phyloP scores from a whole-genome alignment of 2,113 vertebrate species.

The Tachuris rubrigastra region DNA sequence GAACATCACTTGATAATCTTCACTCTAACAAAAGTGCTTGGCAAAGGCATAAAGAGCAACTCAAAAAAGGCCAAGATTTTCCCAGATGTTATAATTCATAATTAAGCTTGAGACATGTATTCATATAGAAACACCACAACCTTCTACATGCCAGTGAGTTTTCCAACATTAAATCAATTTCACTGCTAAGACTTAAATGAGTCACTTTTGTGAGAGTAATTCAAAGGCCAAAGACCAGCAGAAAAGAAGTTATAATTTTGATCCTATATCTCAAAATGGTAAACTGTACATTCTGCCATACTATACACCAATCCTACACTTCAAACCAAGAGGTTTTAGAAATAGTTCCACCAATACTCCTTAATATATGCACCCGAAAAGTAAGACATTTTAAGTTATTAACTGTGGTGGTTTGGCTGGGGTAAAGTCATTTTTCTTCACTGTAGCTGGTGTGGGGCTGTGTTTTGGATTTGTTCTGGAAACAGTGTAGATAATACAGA shows the following conservation, averaged over 20 bases:
- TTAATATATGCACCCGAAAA: accelerated
- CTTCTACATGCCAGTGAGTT: background rate
- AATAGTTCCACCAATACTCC: background rate
- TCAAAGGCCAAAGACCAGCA: background rate
- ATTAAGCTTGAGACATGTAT: accelerated
- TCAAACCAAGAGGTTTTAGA: background rate
- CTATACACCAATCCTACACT: background rate
- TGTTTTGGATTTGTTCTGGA: background rate
- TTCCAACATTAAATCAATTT: background rate
- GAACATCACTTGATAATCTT: background rate
- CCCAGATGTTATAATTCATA: accelerated
- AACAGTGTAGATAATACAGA: accelerated
- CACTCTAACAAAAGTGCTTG: background rate
- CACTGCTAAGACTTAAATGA: background rate
- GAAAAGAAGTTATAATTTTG: background rate
- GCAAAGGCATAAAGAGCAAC: background rate
- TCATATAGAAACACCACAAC: background rate
- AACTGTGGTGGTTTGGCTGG: background rate
- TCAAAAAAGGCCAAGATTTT: background rate
- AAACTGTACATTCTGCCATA: background rate
- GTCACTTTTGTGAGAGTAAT: background rate
- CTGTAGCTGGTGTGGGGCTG: accelerated
- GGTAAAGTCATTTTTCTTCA: background rate
- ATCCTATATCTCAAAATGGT: background rate
- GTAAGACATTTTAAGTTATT: background rate